phyloP scores from a whole-genome alignment of 2,888 invertebrate genomes.

The Melieria picta region DNA sequence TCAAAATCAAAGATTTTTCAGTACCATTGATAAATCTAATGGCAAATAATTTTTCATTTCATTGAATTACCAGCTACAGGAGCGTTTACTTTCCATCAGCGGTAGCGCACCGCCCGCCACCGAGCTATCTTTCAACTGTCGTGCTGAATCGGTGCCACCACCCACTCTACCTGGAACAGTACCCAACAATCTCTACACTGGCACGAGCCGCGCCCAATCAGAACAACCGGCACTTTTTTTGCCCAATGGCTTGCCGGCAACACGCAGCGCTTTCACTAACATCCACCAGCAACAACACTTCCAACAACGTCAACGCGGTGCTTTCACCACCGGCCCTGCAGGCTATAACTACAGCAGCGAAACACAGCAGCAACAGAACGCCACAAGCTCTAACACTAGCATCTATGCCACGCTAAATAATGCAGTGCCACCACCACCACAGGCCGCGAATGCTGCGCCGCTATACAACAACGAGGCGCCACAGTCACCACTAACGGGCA shows the following conservation, averaged over 20 bases:
- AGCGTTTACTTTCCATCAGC: constrained; percentile 55
- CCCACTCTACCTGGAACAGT: constrained; percentile 46
- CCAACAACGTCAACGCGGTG: constrained; percentile 41
- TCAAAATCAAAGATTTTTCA: no score
- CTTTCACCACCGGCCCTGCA: constrained; percentile 37
- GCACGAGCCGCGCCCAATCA: constrained; percentile 61
- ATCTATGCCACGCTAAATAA: constrained; percentile 55
- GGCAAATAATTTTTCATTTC: no score
- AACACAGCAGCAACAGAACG: constrained; percentile 47
- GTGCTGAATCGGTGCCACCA: constrained; percentile 65
- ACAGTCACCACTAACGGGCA: constrained; percentile 55
- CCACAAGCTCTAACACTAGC: constrained; percentile 43
- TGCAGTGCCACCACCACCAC: constrained; percentile 50
- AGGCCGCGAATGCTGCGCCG: constrained; percentile 49
- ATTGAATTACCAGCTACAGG: constrained; percentile 55
- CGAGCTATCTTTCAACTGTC: constrained; percentile 53
- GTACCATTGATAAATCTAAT: no score
- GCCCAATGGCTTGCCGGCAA: constrained; percentile 32
- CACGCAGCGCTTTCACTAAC: constrained; percentile 41
- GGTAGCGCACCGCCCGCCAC: constrained; percentile 31
- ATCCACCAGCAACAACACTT: constrained; percentile 48
- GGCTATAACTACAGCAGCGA: constrained; percentile 49
- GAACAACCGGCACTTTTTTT: constrained; percentile 55
- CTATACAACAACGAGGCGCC: constrained; percentile 59
- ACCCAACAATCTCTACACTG: constrained; percentile 54